Percentiles rank a stretch among this genome's conserved stretches.
These are phyloP conservation scores for Ornithorhynchus anatinus DNA, from an alignment of 2,113 vertebrate species.

Conservation along the genomic window DNA sequence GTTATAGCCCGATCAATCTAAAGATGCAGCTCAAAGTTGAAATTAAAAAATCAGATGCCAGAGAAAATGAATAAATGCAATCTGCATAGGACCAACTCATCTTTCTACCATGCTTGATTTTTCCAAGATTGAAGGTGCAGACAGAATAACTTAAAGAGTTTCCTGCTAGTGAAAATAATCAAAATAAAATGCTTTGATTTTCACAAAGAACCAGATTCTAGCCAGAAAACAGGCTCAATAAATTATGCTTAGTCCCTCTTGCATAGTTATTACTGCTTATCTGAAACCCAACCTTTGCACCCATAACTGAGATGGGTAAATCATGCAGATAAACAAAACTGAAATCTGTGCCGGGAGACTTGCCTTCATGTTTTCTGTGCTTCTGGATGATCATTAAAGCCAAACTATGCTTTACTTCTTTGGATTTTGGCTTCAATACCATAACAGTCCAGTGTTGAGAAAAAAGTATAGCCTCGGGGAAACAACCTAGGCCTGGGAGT, in stretches of 20 bases:
- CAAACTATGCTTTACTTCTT: too few species aligned
- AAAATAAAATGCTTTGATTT: background rate
- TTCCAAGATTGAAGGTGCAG: background rate
- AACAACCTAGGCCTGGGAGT: too few species aligned
- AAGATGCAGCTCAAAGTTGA: background rate
- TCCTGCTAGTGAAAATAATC: background rate
- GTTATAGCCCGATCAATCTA: background rate
- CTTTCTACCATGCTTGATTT: background rate
- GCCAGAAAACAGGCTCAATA: conserved; percentile 14
- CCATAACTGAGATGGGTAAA: background rate
- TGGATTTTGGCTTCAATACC: too few species aligned
- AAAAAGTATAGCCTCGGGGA: too few species aligned
- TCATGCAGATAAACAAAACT: background rate
- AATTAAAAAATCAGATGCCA: background rate
- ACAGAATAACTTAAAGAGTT: background rate
- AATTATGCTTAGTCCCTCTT: background rate
- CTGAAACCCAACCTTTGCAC: background rate
- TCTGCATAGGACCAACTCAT: background rate
- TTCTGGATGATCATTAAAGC: background rate
- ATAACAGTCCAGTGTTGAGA: too few species aligned
- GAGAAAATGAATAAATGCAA: background rate
- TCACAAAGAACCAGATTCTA: conserved; percentile 13
- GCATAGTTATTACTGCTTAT: conserved; percentile 9
- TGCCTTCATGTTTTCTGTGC: background rate
- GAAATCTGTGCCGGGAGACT: fast-evolving